Evolutionary conservation across 2,888 invertebrate genomes (phyloP).

Genomic region (Diplazon laetatorius): DNA sequence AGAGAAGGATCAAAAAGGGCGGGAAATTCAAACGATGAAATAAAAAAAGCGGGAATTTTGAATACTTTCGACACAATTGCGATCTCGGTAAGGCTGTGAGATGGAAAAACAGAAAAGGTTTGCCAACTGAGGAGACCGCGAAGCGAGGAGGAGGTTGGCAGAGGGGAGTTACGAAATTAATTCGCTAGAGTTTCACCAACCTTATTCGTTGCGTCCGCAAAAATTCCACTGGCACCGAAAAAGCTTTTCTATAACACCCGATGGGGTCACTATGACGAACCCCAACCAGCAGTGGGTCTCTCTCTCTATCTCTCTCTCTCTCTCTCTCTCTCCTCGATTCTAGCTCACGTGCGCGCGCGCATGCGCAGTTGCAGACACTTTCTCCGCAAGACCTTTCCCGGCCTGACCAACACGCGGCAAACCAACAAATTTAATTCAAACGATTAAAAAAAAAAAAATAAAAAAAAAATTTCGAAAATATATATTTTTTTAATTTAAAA

Average conservation of each 20-base stretch:
- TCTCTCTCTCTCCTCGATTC: constrained; percentile 4
- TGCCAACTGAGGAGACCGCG: no score
- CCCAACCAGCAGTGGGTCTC: no score
- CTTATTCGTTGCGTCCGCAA: constrained; percentile 72
- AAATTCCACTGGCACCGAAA: constrained; percentile 65
- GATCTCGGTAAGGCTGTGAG: no score
- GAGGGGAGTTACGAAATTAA: constrained; percentile 31
- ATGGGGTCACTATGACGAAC: constrained; percentile 26
- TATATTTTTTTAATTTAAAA: no score
- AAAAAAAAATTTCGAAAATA: no score
- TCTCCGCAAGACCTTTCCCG: constrained; percentile 63
- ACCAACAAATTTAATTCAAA: background rate
- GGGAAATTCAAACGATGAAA: no score
- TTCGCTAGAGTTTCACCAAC: constrained; percentile 75
- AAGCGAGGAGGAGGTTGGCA: no score
- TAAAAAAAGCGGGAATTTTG: no score
- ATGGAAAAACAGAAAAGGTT: no score
- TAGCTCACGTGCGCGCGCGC: constrained; percentile 17
- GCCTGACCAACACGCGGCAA: background rate
- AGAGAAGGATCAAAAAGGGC: no score
- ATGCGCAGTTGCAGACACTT: constrained; percentile 59
- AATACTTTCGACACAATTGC: no score
- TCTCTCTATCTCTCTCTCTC: no score
- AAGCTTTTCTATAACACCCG: constrained; percentile 64
- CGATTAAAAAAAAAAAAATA: background rate